Conservation (phyloP, 2,888 invertebrate genomes). For the Euphydryas editha region DNA sequence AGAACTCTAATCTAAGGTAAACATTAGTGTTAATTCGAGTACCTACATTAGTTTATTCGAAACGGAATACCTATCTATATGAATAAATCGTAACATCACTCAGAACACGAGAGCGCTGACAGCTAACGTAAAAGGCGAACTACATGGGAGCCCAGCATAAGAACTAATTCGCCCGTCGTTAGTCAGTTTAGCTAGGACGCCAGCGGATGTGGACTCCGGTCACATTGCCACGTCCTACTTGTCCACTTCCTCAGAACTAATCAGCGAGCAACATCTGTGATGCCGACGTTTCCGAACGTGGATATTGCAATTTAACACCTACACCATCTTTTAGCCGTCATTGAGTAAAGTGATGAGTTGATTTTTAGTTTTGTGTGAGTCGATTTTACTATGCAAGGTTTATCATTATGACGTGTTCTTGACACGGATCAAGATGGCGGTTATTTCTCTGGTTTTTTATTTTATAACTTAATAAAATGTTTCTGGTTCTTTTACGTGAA, state of each 20-base stretch:
- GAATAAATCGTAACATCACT: slow-evolving; percentile 6
- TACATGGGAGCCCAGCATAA: slow-evolving; percentile 39
- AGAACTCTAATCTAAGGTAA: no score
- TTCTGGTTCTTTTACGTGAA: not conserved
- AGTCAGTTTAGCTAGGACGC: slow-evolving; percentile 40
- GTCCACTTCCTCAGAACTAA: slow-evolving; percentile 45
- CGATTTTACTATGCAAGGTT: not conserved
- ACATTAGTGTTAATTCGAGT: no score
- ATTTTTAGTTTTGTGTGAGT: slow-evolving; percentile 13
- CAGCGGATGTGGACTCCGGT: slow-evolving; percentile 53
- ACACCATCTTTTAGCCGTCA: slow-evolving; percentile 31
- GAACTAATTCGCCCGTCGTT: slow-evolving; percentile 41
- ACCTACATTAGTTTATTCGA: no score
- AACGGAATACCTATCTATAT: no score
- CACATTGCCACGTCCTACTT: slow-evolving; percentile 51
- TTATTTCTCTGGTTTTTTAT: not conserved
- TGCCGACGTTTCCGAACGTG: slow-evolving; percentile 46
- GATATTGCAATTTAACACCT: slow-evolving; percentile 46
- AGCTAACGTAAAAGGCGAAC: slow-evolving; percentile 19
- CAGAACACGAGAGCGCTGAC: not conserved
- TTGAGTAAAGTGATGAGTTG: slow-evolving; percentile 18
- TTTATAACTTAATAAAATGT: not conserved
- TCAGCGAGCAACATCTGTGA: slow-evolving; percentile 47
- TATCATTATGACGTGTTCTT: not conserved
- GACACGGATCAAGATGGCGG: not conserved